A percentile compares a stretch with the other conserved stretches of the same genome.
phyloP scores from a whole-genome alignment of 1,140 invertebrate species.

The Brachionus paranguensis region DNA sequence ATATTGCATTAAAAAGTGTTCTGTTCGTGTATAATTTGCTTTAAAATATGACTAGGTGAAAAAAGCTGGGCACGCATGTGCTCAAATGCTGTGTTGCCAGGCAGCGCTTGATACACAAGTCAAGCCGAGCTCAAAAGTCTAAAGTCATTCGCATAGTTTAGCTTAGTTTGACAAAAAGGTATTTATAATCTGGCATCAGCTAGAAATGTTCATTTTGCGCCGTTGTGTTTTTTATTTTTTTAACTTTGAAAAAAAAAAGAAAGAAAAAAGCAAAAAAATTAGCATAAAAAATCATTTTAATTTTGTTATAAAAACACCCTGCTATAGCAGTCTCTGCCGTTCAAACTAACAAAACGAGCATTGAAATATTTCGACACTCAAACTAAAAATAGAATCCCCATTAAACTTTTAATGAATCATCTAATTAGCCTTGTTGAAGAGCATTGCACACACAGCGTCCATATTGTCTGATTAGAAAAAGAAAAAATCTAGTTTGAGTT shows the following conservation, averaged over 20 bases:
- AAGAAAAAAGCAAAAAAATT: neutral
- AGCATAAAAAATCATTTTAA: neutral
- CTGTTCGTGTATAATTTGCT: neutral
- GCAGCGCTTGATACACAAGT: too few species aligned
- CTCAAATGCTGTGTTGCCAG: too few species aligned
- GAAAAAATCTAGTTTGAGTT: neutral
- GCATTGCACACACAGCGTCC: neutral
- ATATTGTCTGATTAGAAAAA: neutral
- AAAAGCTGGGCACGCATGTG: too few species aligned
- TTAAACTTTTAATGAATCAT: neutral
- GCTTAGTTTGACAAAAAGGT: too few species aligned
- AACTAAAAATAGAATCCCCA: neutral
- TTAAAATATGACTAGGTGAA: too few species aligned
- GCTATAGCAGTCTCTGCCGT: neutral
- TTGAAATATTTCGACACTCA: neutral
- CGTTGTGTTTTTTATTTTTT: neutral
- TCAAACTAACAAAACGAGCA: neutral
- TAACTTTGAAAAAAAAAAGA: neutral
- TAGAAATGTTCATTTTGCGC: neutral
- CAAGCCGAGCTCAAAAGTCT: too few species aligned
- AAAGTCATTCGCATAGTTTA: too few species aligned
- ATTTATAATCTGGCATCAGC: too few species aligned
- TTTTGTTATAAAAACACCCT: neutral
- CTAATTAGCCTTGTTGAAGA: neutral
- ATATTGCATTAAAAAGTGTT: neutral